These are phyloP conservation scores for Eutolmus rufibarbis DNA, from an alignment of 2,888 invertebrate genomes.

Conservation along the genomic window DNA sequence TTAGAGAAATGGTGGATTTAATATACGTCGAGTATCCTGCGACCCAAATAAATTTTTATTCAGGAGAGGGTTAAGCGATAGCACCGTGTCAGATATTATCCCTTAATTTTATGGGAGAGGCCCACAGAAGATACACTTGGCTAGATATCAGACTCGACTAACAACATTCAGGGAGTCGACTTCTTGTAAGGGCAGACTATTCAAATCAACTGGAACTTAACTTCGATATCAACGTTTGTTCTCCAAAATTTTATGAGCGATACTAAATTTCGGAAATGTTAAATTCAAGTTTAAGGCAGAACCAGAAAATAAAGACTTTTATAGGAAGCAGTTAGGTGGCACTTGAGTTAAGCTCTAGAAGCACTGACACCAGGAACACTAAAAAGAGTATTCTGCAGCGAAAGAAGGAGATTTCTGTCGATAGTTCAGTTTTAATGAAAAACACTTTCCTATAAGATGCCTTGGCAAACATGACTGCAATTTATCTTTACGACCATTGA, in stretches of 20 bases:
- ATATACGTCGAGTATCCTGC: neutral
- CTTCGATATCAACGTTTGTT: neutral
- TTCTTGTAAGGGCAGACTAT: neutral
- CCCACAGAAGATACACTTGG: neutral
- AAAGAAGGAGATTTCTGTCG: neutral
- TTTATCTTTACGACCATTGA: conserved; percentile 15
- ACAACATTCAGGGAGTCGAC: neutral
- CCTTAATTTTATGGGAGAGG: conserved; percentile 2
- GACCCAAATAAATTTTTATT: conserved; percentile 22
- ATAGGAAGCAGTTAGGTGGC: neutral
- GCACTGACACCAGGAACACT: neutral
- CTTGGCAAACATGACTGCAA: neutral
- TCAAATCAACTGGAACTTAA: neutral
- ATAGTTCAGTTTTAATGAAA: conserved; percentile 3
- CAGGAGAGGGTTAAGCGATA: conserved; percentile 21
- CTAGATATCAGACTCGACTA: neutral
- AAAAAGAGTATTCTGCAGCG: neutral
- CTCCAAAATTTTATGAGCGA: neutral
- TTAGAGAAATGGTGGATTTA: neutral
- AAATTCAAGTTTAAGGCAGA: neutral
- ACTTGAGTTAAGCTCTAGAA: neutral
- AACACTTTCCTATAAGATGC: neutral
- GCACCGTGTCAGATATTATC: neutral
- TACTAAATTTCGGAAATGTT: neutral
- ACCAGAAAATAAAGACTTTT: neutral